Base-by-base conservation (phyloP, 2,888 invertebrate species). In the Ormyrus nitidulus region DNA sequence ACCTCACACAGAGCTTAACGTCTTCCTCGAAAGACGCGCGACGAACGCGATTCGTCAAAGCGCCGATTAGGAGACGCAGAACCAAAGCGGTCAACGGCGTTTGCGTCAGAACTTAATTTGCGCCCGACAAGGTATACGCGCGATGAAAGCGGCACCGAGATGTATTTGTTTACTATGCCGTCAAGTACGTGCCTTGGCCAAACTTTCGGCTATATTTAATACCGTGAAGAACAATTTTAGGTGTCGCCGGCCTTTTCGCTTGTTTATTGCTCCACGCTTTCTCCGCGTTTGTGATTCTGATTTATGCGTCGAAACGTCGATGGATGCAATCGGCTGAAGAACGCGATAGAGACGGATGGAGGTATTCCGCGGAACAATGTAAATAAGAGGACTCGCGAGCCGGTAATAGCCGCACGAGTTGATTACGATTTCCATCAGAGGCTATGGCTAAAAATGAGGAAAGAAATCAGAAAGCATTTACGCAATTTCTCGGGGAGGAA, bases 31-130 rank as follows among this genome's bases (percentile, higher is more conserved):
- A 85, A 84, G 77, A 85, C 83, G 83, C 85, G 85, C 81, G 83
- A 84, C 85, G 83, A 85, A 85, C 84, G 82, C 83, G 83, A 86
- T 86, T 86, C 86, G 85, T 84, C 84, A 85, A 85, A 85, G 83
- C 77, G 82, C 81, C 84, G 82, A 83, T 82, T 79, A 79, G 75
- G 56, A 64, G 48, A 72, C 78, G 61, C 80, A 66, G 59, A 78
- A 80, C 82, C 79, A 81, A 83, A 73, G 81, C 77, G 83, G 80
- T 82, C 85, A 83, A 77, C 80, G 73, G 65, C 81, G 44, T 77
- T 74, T 72, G 70, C 77, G 69, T 77, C 71, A 61, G 68, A 49
- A 81, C 72, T 79, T 79, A 66, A 81, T 81, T 81, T 81, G 72
- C 51, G 48, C 62, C 59, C 73, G 54, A 44, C 53, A 8, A 54